Base-by-base conservation (phyloP, 2,113 vertebrate species). In the Peromyscus maniculatus region DNA sequence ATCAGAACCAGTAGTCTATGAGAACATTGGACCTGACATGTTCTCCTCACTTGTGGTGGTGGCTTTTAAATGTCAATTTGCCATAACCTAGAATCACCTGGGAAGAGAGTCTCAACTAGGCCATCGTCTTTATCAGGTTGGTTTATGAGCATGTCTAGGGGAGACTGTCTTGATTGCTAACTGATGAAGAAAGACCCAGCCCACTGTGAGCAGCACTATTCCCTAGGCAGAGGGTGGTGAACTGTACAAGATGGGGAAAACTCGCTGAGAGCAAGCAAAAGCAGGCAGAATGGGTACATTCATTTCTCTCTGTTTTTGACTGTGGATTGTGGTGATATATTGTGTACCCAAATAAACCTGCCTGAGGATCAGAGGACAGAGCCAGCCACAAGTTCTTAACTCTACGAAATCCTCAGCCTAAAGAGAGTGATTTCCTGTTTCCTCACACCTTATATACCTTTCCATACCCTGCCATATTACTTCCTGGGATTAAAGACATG, bases 1-100 rank as follows among this genome's bases (percentile, higher is more conserved):
- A 33, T 2, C 3, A 64, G 49, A 89, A 86, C 46, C 57, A 82
- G 82, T 2, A 33, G 10, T 52, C 31, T 3, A 4, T 3, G n/a
- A 0, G 6, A 59, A 74, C 55, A 71, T 3, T 11, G 49, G 26
- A 28, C 24, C 9, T 9, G 62, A 36, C 22, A n/a, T 0, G 4
- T 21, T 90, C 57, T 36, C 26, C 49, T 33, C 5, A 69, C 46
- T 28, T 33, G 31, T 12, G 28, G 0, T 22, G 39, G 39, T 87
- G 64, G 43, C 43, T 87, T 87, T 67, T 33, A 87, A 87, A 87
- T 49, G 17, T 33, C 64, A 69, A 49, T 5, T 36, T 69, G 16
- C 17, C 39, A 49, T 17, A 46, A 86, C 62, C 12, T 33, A 33
- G 62, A 84, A 16, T 87, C 64, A 22, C 84, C 28, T 33, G 43